phyloP scores from a whole-genome alignment of 2,113 vertebrate species.

The Cryptoleucopteryx plumbea region DNA sequence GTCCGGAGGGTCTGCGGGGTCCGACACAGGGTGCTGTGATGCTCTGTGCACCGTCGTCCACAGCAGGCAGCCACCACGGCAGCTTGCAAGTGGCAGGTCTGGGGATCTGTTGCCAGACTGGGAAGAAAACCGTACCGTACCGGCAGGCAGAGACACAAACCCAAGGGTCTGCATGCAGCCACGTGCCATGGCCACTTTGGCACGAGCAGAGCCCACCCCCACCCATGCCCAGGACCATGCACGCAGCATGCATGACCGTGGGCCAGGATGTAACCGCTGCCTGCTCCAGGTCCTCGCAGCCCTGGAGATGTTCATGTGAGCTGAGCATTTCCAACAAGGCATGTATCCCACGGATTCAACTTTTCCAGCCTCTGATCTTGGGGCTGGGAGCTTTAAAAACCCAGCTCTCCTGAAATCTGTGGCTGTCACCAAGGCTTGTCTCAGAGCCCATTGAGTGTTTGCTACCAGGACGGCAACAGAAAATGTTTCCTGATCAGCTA shows the following conservation, averaged over 20 bases:
- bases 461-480: not conserved
- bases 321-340: not conserved
- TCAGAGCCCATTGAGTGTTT: not conserved
- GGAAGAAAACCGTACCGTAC: not conserved
- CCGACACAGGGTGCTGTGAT: fast-evolving
- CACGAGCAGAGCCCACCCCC: not conserved
- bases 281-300: not conserved
- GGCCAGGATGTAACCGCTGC: not conserved
- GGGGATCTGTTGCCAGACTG: not conserved
- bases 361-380: not conserved
- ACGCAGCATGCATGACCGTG: fast-evolving
- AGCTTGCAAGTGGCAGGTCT: not conserved
- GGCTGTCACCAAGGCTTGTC: not conserved
- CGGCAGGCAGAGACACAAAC: not conserved
- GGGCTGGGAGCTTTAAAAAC: not conserved
- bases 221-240: not conserved
- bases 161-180: not conserved
- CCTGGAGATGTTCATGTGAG: not conserved
- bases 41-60: too few relatives aligned
- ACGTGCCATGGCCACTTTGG: fast-evolving
- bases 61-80: not conserved
- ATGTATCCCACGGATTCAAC: fast-evolving
- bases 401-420: not conserved
- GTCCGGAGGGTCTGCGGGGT: not conserved
- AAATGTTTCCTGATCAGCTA: not conserved